Evolutionary conservation across 2,113 vertebrate species (phyloP).

Genomic region (Pluvialis apricaria): DNA sequence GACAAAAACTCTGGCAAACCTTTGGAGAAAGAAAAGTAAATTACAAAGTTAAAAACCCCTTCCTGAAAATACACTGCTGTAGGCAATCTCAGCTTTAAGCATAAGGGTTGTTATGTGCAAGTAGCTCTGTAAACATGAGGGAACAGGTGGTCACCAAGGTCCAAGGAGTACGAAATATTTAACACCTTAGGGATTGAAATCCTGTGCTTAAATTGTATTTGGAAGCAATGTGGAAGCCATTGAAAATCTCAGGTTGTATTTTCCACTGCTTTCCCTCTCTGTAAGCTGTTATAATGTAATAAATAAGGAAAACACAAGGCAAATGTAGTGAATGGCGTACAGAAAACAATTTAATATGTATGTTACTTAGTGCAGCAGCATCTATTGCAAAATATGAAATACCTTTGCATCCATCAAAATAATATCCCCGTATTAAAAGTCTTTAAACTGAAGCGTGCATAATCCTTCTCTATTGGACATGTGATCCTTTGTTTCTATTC

Average conservation of each 20-base stretch:
- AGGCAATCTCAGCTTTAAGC: not conserved
- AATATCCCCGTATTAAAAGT: not conserved
- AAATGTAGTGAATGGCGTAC: not conserved
- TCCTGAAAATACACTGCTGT: not conserved
- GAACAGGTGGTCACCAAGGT: not conserved
- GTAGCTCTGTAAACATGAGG: not conserved
- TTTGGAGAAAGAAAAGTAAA: not conserved
- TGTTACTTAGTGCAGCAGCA: not conserved
- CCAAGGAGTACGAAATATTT: not conserved
- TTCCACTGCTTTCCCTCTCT: not conserved
- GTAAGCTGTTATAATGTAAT: not conserved
- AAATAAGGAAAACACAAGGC: not conserved
- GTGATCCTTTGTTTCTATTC: not conserved
- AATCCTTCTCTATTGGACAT: not conserved
- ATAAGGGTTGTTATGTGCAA: not conserved
- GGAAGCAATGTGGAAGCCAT: not conserved
- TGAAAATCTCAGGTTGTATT: not conserved
- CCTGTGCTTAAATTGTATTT: not conserved
- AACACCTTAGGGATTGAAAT: not conserved
- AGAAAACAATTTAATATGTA: not conserved
- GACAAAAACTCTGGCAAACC: not conserved
- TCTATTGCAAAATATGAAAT: not conserved
- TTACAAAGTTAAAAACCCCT: not conserved
- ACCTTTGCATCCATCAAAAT: not conserved
- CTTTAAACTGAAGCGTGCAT: not conserved